A percentile compares a stretch with the other conserved stretches of the same genome.
Evolutionary conservation across 2,113 vertebrate species (phyloP).

Genomic region (Mystacornis crossleyi): DNA sequence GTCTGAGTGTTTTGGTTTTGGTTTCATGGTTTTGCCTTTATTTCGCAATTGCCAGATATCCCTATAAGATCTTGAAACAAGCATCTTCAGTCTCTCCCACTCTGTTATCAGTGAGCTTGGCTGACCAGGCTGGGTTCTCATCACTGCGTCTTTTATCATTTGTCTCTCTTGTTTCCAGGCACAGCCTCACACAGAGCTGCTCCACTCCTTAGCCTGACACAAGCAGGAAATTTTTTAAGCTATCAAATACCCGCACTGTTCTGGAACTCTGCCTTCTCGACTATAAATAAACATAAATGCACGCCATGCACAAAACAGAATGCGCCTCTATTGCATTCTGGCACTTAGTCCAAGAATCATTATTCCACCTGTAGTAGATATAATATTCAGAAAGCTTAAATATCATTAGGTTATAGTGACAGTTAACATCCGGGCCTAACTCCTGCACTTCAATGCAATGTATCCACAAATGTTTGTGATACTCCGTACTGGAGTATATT

Average conservation of each 20-base stretch:
- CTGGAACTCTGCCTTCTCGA: not conserved
- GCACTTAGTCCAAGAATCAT: not conserved
- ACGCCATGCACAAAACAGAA: not conserved
- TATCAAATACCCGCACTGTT: not conserved
- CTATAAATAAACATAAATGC: not conserved
- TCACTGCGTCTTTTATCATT: not conserved
- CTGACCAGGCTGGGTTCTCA: not conserved
- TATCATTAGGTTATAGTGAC: not conserved
- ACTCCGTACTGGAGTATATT: not conserved
- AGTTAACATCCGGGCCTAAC: not conserved
- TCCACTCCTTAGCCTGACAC: not conserved
- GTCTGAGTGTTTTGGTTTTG: not conserved
- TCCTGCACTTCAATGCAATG: not conserved
- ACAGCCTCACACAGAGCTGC: not conserved
- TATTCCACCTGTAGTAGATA: not conserved
- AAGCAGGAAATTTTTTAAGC: not conserved
- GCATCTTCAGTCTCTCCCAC: not conserved
- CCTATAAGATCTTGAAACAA: not conserved
- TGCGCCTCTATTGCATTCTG: not conserved
- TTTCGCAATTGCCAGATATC: not conserved
- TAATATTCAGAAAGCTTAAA: not conserved
- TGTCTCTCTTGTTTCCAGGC: not conserved
- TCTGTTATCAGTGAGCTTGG: fast-evolving
- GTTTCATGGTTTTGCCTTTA: not conserved
- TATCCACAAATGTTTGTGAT: not conserved